Base-by-base conservation (phyloP, 2,888 invertebrate genomes). In the Perizoma flavofasciatum region DNA sequence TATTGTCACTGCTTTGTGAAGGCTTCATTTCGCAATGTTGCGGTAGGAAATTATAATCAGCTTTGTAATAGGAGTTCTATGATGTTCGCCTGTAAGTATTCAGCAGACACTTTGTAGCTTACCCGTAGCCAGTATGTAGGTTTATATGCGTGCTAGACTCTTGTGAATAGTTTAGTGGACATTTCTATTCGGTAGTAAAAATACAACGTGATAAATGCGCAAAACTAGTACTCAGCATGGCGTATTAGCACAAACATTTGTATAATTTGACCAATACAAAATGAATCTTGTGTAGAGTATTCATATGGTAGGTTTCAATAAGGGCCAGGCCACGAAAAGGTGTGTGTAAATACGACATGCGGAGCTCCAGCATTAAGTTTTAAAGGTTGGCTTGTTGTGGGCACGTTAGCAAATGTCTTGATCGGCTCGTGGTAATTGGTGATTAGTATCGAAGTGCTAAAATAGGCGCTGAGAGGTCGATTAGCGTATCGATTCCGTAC, bases 371-470 rank as follows among this genome's bases (percentile, higher is more conserved):
- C 37, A 37, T 46, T 58, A 61, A 66, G 61, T 65, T 66, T 67
- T 65, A 67, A 60, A 60, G 65, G 61, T 66, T 59, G 56, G 61
- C 59, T 58, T 66, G 61, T 58, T 63, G 59, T 58, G 58, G 55
- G 63, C 63, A 64, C 65, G 67, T 68, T 73, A 68, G 65, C 64
- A 69, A 78, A 79, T 80, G 73, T 78, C 73, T 81, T 75, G 75
- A 79, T 80, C 72, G 73, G 71, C 73, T 69, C 75, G 78, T 81
- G 78, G 79, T 86, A 84, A 86, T 89, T 86, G 83, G 80, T 83
- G 73, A 85, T 89, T 89, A 89, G 86, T 83, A 84, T 74, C 75
- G 78, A 86, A 74, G 84, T 86, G 88, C 87, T 88, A 87, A 89
- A 88, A 89, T 82, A 70, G 73, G 82, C 74, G 76, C 79, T 70